Base-by-base conservation (phyloP, 2,797 vertebrate genomes). In the Typhlichthys eigenmanni region DNA sequence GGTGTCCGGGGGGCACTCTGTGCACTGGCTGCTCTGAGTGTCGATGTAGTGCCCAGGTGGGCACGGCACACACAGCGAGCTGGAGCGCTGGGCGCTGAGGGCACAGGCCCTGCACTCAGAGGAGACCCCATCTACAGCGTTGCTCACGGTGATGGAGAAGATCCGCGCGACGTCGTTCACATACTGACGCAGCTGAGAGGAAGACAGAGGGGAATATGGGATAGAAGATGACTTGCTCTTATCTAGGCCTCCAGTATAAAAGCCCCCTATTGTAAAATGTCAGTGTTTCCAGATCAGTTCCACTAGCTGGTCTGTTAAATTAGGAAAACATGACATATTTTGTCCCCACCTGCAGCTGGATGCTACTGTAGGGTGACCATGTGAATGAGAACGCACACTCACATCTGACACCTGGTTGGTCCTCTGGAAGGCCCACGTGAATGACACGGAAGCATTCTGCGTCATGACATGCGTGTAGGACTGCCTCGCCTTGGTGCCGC, bases 351-450 rank as follows among this genome's bases (percentile, higher is more conserved):
- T 38, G 34, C 7, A 38, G 34, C 34, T 38, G 34, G 6, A 38
- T 38, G 34, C 34, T 38, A 38, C 6, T 38, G 34, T 38, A 38
- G 34, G 8, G 34, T 38, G 13, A 55, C 50, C 48, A 32, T 46
- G 10, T 55, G 45, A 45, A 50, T 62, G 53, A 55, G 43, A 0
- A 24, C 24, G 24, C 24, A 24, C 75, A 93, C 95, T 95, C 89
- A 98, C 98, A 70, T 96, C 95, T 73, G 94, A 93, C 5, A 94
- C 94, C 55, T 94, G 94, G 5, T 93, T 98, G 47, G 95, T 96
- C 82, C 95, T 95, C 89, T 99, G 97, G 81, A 99, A 99, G 38
- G 97, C 97, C 98, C 97, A 99, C 0, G 98, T 99, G 85, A 96
- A 99, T 0, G 94, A 96, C 48, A 96, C 95, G 0, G 97, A 95